phyloP scores from a whole-genome alignment of 2,888 invertebrate species.

The Trachelus stipa region DNA sequence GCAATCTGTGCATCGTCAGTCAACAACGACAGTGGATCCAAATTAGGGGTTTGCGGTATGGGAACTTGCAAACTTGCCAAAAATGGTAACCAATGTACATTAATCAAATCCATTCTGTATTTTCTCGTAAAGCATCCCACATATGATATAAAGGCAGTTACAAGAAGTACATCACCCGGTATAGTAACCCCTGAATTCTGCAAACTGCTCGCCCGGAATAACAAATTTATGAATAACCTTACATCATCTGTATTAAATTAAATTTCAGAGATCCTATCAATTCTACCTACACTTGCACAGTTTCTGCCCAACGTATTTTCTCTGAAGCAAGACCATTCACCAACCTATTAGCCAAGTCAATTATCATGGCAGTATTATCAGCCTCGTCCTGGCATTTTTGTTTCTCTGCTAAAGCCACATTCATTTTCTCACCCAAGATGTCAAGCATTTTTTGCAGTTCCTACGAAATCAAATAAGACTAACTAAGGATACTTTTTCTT shows the following conservation, averaged over 20 bases:
- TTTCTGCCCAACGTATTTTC: conserved; percentile 84
- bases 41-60: conserved; percentile 82
- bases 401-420: conserved; percentile 87
- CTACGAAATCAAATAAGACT: conserved; percentile 52
- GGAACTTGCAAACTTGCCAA: conserved; percentile 77
- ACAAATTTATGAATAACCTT: not conserved
- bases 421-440: conserved; percentile 83
- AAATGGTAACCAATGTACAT: conserved; percentile 84
- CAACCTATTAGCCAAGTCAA: conserved; percentile 90
- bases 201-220: conserved; percentile 68
- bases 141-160: conserved; percentile 94
- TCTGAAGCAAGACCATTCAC: conserved; percentile 95
- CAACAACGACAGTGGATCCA: conserved; percentile 87
- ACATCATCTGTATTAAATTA: not conserved
- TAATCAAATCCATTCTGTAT: conserved; percentile 83
- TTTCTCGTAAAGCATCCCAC: conserved; percentile 92
- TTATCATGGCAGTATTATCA: conserved; percentile 88
- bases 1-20: conserved; percentile 95
- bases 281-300: conserved; percentile 68
- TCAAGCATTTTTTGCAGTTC: conserved; percentile 83
- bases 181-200: conserved; percentile 80
- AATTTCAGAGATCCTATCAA: not conserved
- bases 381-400: conserved; percentile 93
- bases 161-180: conserved; percentile 89
- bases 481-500: not conserved